A percentile compares a stretch with the other conserved stretches of the same genome.
phyloP scores from a whole-genome alignment of 2,113 vertebrate species.

The Thomomys bottae region DNA sequence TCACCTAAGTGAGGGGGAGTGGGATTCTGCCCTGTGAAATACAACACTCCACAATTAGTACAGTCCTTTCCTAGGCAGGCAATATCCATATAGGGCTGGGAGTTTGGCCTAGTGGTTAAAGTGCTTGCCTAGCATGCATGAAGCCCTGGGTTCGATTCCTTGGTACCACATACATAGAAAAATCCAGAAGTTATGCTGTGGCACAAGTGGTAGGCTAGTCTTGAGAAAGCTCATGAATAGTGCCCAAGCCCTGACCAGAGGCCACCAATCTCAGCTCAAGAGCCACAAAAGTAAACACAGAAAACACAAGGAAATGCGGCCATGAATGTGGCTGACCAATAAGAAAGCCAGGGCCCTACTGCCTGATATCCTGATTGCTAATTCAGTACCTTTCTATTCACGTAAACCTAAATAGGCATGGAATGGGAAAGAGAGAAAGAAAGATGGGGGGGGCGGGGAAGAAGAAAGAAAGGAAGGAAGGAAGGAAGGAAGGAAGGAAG shows the following conservation, averaged over 20 bases:
- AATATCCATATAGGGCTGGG: no score
- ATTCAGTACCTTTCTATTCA: neutral
- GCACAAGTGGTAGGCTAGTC: no score
- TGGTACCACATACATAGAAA: no score
- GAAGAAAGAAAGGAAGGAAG: no score
- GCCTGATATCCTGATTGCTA: neutral
- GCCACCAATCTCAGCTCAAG: neutral
- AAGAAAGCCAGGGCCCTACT: neutral
- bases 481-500: neutral
- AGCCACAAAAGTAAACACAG: neutral
- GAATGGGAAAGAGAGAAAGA: neutral
- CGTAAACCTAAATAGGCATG: neutral
- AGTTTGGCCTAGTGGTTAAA: no score
- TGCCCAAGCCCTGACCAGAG: no score
- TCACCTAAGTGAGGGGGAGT: neutral
- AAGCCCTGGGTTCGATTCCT: no score
- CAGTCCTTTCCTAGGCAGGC: neutral
- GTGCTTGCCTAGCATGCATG: no score
- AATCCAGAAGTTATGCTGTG: no score
- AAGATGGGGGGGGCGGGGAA: no score
- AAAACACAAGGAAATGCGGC: neutral
- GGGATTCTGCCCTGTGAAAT: neutral
- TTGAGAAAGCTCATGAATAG: no score
- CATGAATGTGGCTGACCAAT: neutral
- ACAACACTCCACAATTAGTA: neutral